These are phyloP conservation scores for Kuschelorhynchus macadamiae DNA, from an alignment of 2,888 invertebrate species.

Conservation along the genomic window DNA sequence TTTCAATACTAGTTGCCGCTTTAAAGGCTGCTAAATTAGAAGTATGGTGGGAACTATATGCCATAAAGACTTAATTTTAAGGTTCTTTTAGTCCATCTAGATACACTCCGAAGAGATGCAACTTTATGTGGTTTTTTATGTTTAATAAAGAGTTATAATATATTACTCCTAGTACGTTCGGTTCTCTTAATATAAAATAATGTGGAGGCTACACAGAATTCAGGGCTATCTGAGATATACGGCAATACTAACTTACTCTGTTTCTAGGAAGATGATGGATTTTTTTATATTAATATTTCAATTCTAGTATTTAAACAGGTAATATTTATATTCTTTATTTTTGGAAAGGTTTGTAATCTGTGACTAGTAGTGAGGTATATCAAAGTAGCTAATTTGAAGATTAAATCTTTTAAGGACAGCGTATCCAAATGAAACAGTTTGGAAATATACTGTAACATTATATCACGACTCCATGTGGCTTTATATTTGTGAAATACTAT, in stretches of 20 bases:
- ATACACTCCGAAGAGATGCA: conserved; percentile 1
- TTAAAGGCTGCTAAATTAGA: neutral
- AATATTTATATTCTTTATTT: conserved; percentile 4
- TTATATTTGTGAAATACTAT: neutral
- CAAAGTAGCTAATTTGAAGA: neutral
- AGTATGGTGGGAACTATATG: neutral
- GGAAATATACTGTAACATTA: neutral
- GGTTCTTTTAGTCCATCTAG: conserved; percentile 1
- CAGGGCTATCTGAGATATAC: neutral
- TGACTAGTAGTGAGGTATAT: neutral
- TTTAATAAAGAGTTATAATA: conserved; percentile 7
- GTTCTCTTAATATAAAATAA: neutral
- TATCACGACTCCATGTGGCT: conserved; percentile 7
- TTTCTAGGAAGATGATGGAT: neutral
- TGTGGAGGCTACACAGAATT: conserved; percentile 6
- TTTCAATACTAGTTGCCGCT: neutral
- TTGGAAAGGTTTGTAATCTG: conserved; percentile 19
- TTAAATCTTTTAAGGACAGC: too few relatives aligned
- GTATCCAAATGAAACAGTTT: too few relatives aligned
- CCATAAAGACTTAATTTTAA: conserved; percentile 1
- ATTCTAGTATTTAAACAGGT: neutral
- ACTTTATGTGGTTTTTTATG: conserved; percentile 8
- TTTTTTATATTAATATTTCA: conserved; percentile 17
- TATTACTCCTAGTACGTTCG: neutral
- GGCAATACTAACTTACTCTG: conserved; percentile 1